Conservation (phyloP, 23 tunicate genomes). For the Clavelina lepadiformis region DNA sequence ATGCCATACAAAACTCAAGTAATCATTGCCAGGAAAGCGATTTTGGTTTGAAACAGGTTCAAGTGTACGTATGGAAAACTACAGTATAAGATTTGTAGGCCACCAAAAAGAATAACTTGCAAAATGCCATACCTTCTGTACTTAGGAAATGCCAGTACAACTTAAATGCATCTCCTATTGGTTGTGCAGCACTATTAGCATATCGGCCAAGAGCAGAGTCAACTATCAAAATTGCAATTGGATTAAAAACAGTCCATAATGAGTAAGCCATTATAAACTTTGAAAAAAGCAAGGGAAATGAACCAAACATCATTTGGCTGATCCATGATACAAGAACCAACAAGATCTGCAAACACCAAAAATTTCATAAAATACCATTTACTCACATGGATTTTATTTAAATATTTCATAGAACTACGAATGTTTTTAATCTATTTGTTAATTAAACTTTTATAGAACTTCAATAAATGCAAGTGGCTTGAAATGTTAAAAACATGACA, state of each 20-base stretch:
- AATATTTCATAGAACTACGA: not conserved
- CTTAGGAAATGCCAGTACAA: conserved; percentile 88
- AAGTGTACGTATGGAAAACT: no score
- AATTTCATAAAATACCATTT: no score
- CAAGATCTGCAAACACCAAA: conserved; percentile 42
- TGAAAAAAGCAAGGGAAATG: conserved; percentile 74
- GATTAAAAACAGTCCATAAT: conserved; percentile 72
- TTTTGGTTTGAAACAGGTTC: no score
- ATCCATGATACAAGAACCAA: conserved; percentile 77
- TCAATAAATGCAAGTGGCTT: not conserved
- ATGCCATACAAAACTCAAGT: not conserved
- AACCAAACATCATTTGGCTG: conserved; percentile 55
- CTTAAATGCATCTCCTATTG: conserved; percentile 95
- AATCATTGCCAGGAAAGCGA: no score
- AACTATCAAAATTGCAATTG: conserved; percentile 73
- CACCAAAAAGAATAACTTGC: no score
- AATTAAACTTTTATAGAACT: not conserved
- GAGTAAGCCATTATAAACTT: conserved; percentile 79
- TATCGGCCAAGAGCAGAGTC: conserved; percentile 69
- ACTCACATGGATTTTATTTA: no score
- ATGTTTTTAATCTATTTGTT: not conserved
- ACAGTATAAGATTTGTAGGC: no score
- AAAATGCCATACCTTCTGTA: conserved; percentile 61
- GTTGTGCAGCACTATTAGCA: conserved; percentile 53
- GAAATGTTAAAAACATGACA: not conserved